These are phyloP conservation scores for Cerastis leucographa DNA, from an alignment of 2,888 invertebrate species.

Conservation along the genomic window DNA sequence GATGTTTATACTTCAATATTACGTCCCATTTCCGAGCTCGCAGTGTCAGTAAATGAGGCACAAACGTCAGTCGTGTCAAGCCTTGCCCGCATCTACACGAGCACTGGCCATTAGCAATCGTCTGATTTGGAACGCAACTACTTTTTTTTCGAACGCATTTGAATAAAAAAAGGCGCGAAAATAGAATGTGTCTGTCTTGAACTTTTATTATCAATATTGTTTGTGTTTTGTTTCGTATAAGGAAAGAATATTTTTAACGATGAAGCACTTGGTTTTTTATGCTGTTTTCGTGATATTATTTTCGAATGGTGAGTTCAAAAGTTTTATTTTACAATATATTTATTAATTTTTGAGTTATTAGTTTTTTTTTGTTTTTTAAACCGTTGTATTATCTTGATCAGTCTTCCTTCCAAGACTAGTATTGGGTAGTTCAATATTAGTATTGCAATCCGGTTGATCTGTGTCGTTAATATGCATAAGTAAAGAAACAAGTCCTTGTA, in stretches of 20 bases:
- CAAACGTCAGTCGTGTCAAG: conserved; percentile 76
- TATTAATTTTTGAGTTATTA: not conserved
- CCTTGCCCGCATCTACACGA: conserved; percentile 71
- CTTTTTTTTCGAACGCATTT: conserved; percentile 73
- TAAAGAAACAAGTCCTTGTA: conserved; percentile 31
- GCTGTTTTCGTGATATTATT: conserved; percentile 64
- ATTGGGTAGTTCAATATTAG: not conserved
- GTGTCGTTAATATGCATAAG: conserved; percentile 26
- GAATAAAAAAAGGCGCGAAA: conserved; percentile 76
- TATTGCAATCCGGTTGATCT: conserved; percentile 16
- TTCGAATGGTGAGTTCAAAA: conserved; percentile 69
- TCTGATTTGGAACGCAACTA: conserved; percentile 71
- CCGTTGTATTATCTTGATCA: not conserved
- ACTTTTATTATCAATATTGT: conserved; percentile 66
- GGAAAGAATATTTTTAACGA: conserved; percentile 53
- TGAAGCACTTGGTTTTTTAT: conserved; percentile 61
- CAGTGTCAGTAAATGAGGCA: conserved; percentile 77
- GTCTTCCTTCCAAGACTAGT: not conserved
- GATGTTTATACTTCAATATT: conserved; percentile 79
- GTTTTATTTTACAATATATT: conserved; percentile 6
- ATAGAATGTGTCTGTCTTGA: conserved; percentile 76
- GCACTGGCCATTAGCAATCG: conserved; percentile 71
- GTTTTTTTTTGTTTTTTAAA: not conserved
- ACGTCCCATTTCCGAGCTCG: conserved; percentile 76
- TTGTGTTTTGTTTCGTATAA: conserved; percentile 69